A percentile compares a stretch with the other conserved stretches of the same genome.
Evolutionary conservation across 2,797 vertebrate genomes (phyloP).

Genomic region (Acestrorhynchus altus): DNA sequence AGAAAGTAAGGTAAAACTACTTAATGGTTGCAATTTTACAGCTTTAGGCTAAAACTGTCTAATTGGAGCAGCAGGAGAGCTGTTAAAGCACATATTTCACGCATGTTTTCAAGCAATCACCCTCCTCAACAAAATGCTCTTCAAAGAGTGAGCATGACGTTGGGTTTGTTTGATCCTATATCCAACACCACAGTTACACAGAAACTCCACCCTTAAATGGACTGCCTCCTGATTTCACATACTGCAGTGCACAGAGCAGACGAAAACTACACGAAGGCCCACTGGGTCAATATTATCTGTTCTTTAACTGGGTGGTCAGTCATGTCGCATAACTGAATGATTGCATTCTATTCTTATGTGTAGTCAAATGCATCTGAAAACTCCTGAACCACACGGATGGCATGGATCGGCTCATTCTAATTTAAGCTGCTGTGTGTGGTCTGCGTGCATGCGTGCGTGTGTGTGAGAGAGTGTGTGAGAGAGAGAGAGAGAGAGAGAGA

Average conservation of each 20-base stretch:
- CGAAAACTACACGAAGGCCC: no score
- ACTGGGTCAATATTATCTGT: not conserved
- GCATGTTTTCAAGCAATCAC: constrained; percentile 34
- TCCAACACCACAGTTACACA: constrained; percentile 23
- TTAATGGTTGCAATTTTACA: constrained; percentile 29
- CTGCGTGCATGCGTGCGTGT: not conserved
- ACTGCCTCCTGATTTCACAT: constrained; percentile 17
- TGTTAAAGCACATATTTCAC: constrained; percentile 39
- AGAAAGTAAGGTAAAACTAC: constrained; percentile 28
- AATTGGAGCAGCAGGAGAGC: constrained; percentile 41
- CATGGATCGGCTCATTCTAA: constrained; percentile 21
- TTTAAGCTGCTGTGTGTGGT: constrained; percentile 52
- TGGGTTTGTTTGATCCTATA: constrained; percentile 49
- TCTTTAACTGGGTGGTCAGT: not conserved
- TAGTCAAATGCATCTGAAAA: not conserved
- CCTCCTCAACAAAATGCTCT: constrained; percentile 23
- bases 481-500: no score
- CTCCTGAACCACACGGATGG: not conserved
- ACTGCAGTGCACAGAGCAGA: not conserved
- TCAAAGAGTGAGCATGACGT: constrained; percentile 43
- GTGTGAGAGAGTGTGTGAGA: no score
- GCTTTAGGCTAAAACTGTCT: constrained; percentile 16
- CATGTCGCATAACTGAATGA: not conserved
- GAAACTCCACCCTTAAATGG: constrained; percentile 14
- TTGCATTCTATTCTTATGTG: not conserved